Conservation (phyloP, 2,113 vertebrate genomes). For the Motacilla tschutschensis region DNA sequence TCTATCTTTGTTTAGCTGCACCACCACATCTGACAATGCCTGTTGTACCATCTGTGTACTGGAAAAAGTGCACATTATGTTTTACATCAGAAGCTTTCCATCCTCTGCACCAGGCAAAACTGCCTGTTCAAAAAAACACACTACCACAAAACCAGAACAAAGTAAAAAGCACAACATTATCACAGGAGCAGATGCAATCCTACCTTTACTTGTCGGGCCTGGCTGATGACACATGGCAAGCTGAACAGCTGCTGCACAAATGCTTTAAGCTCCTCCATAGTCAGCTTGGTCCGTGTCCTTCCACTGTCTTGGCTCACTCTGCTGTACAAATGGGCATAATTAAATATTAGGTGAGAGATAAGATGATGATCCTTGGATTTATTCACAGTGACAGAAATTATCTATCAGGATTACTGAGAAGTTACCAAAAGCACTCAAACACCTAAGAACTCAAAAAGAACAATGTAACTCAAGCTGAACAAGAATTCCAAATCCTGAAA, state of each 20-base stretch:
- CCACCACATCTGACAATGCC: background rate
- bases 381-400: background rate
- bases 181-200: background rate
- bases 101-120: background rate
- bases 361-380: background rate
- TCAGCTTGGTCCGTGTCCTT: constrained; percentile 89
- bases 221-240: constrained; percentile 92
- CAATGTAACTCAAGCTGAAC: fast-evolving
- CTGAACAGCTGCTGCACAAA: constrained; percentile 94
- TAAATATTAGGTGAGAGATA: background rate
- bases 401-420: background rate
- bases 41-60: background rate
- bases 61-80: background rate
- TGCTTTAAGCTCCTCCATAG: constrained; percentile 95
- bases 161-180: background rate
- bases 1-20: background rate
- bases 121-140: background rate
- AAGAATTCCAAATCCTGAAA: background rate
- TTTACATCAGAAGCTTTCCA: background rate
- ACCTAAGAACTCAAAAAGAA: background rate
- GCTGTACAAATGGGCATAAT: constrained; percentile 43
- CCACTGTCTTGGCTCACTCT: constrained; percentile 84
- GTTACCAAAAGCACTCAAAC: background rate
- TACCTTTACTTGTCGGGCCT: constrained; percentile 94
- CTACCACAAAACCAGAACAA: background rate